phyloP scores from a whole-genome alignment of 2,888 invertebrate species.

The Agrilus cyanescens region DNA sequence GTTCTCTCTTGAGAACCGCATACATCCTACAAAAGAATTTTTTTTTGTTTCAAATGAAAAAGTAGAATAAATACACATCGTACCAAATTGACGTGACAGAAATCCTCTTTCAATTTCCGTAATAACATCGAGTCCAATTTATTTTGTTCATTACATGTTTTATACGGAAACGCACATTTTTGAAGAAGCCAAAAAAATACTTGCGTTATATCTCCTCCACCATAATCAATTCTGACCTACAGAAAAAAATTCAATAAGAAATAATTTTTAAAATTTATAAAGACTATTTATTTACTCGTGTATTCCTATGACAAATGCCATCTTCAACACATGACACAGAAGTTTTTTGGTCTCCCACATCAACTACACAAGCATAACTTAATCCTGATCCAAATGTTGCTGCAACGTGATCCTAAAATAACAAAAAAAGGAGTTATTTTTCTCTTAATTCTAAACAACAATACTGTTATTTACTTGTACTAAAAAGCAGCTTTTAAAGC shows the following conservation, averaged over 20 bases:
- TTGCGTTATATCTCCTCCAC: constrained; percentile 85
- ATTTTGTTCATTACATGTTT: constrained; percentile 60
- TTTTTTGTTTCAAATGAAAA: neutral
- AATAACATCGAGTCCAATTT: constrained; percentile 69
- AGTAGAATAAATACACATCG: constrained; percentile 2
- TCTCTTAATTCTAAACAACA: constrained; percentile 34
- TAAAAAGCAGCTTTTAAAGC: constrained; percentile 75
- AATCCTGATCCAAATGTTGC: constrained; percentile 76
- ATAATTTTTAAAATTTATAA: too few species aligned
- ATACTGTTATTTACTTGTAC: constrained; percentile 51
- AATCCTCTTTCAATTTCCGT: constrained; percentile 75
- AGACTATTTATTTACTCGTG: constrained; percentile 46
- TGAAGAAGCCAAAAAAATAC: constrained; percentile 79
- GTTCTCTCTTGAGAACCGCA: constrained; percentile 80
- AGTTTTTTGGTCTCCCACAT: constrained; percentile 91
- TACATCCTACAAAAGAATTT: constrained; percentile 45
- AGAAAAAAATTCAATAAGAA: constrained; percentile 2
- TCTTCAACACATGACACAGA: constrained; percentile 95
- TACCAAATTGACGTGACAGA: constrained; percentile 78
- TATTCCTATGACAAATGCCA: constrained; percentile 82
- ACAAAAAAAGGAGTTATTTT: constrained; percentile 59
- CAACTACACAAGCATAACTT: constrained; percentile 85
- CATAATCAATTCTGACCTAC: constrained; percentile 65
- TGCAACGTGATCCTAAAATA: constrained; percentile 64
- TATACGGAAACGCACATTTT: constrained; percentile 84